Base-by-base conservation (phyloP, 2,797 vertebrate genomes). In the Sebastes cheni region DNA sequence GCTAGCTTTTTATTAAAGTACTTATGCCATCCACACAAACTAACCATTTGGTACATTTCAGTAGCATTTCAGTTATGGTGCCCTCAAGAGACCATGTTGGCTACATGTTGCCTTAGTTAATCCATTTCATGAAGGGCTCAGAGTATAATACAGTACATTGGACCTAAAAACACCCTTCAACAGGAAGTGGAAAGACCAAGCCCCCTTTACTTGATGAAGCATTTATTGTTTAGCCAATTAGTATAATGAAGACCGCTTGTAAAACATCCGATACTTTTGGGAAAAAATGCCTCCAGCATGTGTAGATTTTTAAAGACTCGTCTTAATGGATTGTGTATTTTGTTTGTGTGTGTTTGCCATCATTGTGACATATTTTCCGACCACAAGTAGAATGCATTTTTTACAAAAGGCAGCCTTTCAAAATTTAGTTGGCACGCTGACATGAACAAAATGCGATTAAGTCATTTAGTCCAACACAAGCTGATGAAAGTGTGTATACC, bases 401-500 rank as follows among this genome's bases (percentile, higher is more conserved):
- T 75, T 66, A 66, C 77, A 66, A 80, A 85, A 83, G 78, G 82
- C 85, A 93, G 86, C 86, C 85, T 89, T 82, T 81, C 59, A 59
- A 89, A 85, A 85, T 70, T 55, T 68, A 83, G 78, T 90, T 71
- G 81, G 82, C 67, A 86, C 85, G 86, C 86, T 83, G 89, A 94
- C 79, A 46, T 86, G 73, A 89, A 81, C 84, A 88, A 90, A 91
- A 83, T 75, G 58, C 34, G 54, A 85, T 79, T 56, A 36, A 72
- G 67, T 90, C 23, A 34, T 86, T 73, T 68, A 88, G 86, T 92
- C 80, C 76, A 81, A 85, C 70, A 83, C 81, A 75, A 88, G 92
- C 90, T 91, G 87, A 85, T 83, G 77, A 89, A 92, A 88, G 87
- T 82, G 89, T 91, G 90, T 92, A 95, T 96, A 97, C 97, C 97